Percentiles rank a stretch among this genome's conserved stretches.
Evolutionary conservation across 1,140 invertebrate species (phyloP).

Genomic region (Sminthurinus signatus): DNA sequence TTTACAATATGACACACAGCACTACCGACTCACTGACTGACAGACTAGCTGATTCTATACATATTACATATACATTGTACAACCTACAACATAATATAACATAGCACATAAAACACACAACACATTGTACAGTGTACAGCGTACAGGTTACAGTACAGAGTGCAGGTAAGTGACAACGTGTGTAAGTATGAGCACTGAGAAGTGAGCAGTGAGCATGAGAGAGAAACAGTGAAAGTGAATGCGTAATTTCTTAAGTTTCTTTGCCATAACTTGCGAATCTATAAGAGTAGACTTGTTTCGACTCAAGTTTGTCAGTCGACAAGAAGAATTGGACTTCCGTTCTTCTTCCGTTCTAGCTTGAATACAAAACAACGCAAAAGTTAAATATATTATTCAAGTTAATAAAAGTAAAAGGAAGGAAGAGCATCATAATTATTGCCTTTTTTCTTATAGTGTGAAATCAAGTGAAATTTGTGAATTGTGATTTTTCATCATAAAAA

Average conservation of each 20-base stretch:
- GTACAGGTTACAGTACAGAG: background rate
- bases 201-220: no score
- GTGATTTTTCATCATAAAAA: background rate
- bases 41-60: no score
- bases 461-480: no score
- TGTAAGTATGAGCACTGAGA: no score
- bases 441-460: background rate
- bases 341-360: background rate
- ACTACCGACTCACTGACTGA: no score
- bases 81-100: no score
- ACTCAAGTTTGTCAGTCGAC: conserved; percentile 16
- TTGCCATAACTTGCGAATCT: conserved; percentile 25
- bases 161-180: background rate
- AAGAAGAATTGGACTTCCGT: background rate
- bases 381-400: background rate
- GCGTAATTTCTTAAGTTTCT: conserved; percentile 18
- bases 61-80: no score
- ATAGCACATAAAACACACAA: no score
- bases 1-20: no score
- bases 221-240: conserved; percentile 28
- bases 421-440: no score
- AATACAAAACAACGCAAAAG: background rate
- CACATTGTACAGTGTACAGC: no score
- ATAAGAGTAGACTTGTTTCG: conserved; percentile 18
- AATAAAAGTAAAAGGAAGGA: no score